These are phyloP conservation scores for Podarcis muralis DNA, from an alignment of 2,113 vertebrate genomes.

Conservation along the genomic window DNA sequence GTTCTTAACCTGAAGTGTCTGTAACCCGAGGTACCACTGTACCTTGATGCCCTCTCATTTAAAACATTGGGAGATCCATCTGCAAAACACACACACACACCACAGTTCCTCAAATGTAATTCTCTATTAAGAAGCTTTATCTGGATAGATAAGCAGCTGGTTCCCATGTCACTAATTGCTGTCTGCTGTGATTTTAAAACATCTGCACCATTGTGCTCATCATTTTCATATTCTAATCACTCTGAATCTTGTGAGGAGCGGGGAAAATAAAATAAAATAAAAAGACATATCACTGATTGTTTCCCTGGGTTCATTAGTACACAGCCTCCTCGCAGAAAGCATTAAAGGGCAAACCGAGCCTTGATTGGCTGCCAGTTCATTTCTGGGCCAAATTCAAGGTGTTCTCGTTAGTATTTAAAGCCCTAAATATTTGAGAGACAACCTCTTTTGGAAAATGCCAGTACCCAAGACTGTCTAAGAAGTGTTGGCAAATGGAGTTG, in stretches of 20 bases:
- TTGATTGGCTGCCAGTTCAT: conserved; percentile 40
- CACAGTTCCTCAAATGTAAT: conserved; percentile 79
- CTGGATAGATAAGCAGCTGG: conserved; percentile 87
- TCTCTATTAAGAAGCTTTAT: conserved; percentile 86
- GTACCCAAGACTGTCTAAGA: conserved; percentile 64
- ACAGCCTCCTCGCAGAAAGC: conserved; percentile 81
- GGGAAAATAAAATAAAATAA: conserved; percentile 43
- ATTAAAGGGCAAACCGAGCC: conserved; percentile 81
- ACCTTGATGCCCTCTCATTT: conserved; percentile 72
- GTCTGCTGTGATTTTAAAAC: conserved; percentile 88
- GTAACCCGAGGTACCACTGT: no score
- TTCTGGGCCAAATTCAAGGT: no score
- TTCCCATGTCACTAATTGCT: conserved; percentile 85
- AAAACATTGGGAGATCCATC: conserved; percentile 80
- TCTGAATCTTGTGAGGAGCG: conserved; percentile 74
- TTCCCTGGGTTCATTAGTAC: conserved; percentile 85
- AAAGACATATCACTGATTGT: conserved; percentile 83
- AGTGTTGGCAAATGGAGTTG: no score
- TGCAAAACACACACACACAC: conserved; percentile 69
- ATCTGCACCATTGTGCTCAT: conserved; percentile 84
- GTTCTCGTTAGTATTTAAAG: no score
- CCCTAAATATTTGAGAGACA: no score
- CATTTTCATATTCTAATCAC: conserved; percentile 88
- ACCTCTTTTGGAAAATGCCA: conserved; percentile 68
- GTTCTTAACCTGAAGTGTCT: no score